phyloP scores from a whole-genome alignment of 2,797 vertebrate species.

The Eremophila alpestris region DNA sequence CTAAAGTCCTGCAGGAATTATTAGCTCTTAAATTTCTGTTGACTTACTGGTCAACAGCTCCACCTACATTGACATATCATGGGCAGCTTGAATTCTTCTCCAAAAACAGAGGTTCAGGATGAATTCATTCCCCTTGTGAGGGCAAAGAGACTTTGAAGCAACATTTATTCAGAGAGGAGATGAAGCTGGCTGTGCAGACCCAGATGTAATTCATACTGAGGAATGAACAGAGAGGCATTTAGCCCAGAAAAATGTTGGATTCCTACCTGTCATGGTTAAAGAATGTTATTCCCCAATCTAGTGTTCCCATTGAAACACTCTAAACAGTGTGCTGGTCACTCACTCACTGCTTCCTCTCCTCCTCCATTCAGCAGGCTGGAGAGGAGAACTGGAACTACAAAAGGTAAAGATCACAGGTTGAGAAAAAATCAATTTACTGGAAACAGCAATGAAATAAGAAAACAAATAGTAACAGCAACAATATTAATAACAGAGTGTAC shows the following conservation, averaged over 20 bases:
- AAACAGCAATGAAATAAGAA: not conserved
- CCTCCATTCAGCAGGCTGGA: not conserved
- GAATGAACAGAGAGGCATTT: not conserved
- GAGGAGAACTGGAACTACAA: not conserved
- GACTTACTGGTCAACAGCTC: not conserved
- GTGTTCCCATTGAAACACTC: not conserved
- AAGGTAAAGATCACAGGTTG: not conserved
- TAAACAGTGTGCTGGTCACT: fast-evolving
- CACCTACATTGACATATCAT: not conserved
- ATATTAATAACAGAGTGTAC: not conserved
- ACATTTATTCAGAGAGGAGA: not conserved
- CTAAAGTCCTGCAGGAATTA: not conserved
- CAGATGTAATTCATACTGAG: not conserved
- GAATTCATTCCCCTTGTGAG: not conserved
- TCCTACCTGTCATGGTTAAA: not conserved
- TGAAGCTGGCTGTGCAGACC: not conserved
- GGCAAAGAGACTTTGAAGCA: not conserved
- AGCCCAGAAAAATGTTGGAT: not conserved
- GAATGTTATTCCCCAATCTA: not conserved
- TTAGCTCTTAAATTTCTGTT: not conserved
- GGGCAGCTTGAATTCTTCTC: not conserved
- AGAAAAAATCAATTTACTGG: not conserved
- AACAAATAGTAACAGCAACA: not conserved
- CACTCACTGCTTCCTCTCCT: not conserved
- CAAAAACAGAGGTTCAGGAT: not conserved